Conservation (phyloP, 2,113 vertebrate genomes). For the Panthera tigris region DNA sequence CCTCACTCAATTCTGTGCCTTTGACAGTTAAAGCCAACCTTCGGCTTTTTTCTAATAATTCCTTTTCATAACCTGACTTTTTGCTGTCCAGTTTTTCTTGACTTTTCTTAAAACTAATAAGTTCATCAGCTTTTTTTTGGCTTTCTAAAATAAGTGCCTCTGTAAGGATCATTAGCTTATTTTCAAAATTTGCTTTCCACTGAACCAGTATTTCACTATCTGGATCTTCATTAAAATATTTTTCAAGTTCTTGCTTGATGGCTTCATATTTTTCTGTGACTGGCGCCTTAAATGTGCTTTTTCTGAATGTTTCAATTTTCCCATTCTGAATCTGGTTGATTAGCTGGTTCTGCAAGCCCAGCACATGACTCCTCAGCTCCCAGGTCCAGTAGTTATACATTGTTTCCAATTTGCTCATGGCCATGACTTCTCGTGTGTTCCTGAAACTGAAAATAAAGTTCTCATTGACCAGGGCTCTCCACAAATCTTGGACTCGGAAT, state of each 20-base stretch:
- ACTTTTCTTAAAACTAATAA: conserved; percentile 63
- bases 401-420: conserved; percentile 80
- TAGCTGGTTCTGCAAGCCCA: conserved; percentile 74
- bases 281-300: background rate
- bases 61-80: conserved; percentile 69
- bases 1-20: conserved; percentile 56
- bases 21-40: conserved; percentile 69
- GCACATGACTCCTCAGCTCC: conserved; percentile 76
- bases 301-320: background rate
- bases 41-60: conserved; percentile 74
- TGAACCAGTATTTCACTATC: conserved; percentile 77
- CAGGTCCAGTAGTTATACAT: conserved; percentile 80
- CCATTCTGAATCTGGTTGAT: conserved; percentile 77
- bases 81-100: conserved; percentile 58
- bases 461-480: conserved; percentile 78
- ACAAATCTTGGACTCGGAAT: conserved; percentile 71
- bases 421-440: conserved; percentile 79
- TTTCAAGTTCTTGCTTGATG: conserved; percentile 70
- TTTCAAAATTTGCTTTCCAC: conserved; percentile 78
- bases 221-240: conserved; percentile 76
- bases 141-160: conserved; percentile 65
- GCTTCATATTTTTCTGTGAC: conserved; percentile 52
- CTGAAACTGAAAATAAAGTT: conserved; percentile 85
- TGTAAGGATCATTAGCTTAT: conserved; percentile 67
- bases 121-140: conserved; percentile 62